These are phyloP conservation scores for Arvicanthis niloticus DNA, from an alignment of 2,113 vertebrate genomes.

Conservation along the genomic window DNA sequence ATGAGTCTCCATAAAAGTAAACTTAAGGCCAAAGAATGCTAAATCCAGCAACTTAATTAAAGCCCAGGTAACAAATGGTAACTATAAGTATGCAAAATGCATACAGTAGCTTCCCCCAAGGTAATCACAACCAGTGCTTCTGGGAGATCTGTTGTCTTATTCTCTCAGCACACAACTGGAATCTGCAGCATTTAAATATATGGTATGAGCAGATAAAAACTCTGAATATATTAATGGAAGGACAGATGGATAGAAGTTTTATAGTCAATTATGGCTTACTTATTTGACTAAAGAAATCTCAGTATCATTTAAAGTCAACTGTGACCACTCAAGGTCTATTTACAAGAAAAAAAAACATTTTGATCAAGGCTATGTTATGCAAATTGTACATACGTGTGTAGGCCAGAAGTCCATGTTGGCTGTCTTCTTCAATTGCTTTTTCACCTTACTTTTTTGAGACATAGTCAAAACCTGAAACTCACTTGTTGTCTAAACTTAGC, in stretches of 20 bases:
- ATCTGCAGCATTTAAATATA: background rate
- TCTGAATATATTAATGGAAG: background rate
- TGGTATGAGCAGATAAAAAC: conserved; percentile 7
- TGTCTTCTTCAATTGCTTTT: background rate
- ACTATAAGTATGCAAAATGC: background rate
- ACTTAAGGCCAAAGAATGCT: conserved; percentile 29
- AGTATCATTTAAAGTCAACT: background rate
- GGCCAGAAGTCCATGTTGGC: background rate
- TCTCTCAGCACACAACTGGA: background rate
- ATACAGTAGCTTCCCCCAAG: background rate
- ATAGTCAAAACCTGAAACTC: background rate
- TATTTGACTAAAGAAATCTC: conserved; percentile 15
- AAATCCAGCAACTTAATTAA: conserved; percentile 54
- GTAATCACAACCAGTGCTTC: conserved; percentile 16
- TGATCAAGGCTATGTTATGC: background rate
- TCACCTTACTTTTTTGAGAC: background rate
- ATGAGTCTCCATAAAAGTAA: conserved; percentile 37
- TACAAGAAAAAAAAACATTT: background rate
- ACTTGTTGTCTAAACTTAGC: background rate
- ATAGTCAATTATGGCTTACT: conserved; percentile 34
- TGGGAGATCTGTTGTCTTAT: background rate
- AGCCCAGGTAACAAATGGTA: conserved; percentile 18
- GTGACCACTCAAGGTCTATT: background rate
- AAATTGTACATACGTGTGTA: background rate
- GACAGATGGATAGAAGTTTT: background rate